These are phyloP conservation scores for Cirrhinus molitorella DNA, from an alignment of 2,797 vertebrate species.

Conservation along the genomic window DNA sequence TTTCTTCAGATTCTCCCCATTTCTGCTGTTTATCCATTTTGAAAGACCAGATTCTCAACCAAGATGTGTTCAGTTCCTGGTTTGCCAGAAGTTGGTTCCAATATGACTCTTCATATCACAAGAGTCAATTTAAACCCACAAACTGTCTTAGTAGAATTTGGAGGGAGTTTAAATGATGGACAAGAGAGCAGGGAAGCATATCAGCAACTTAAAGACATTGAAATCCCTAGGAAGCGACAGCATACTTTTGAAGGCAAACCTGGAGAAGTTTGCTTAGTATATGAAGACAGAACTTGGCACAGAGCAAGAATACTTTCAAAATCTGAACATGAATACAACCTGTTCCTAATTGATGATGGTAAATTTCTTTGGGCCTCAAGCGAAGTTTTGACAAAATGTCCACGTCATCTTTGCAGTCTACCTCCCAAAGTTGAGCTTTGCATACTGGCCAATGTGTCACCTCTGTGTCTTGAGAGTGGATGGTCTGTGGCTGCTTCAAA, in stretches of 20 bases:
- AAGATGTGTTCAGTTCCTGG: constrained; percentile 74
- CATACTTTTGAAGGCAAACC: constrained; percentile 73
- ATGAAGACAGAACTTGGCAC: constrained; percentile 79
- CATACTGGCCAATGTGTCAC: constrained; percentile 82
- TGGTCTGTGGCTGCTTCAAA: constrained; percentile 83
- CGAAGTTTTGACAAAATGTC: constrained; percentile 78
- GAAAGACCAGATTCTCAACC: background rate
- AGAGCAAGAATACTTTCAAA: constrained; percentile 85
- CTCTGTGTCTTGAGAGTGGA: constrained; percentile 71
- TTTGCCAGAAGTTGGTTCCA: constrained; percentile 72
- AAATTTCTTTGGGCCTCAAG: constrained; percentile 61
- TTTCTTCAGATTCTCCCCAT: background rate
- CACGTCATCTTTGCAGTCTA: constrained; percentile 79
- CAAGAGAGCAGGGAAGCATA: constrained; percentile 65
- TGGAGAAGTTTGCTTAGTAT: constrained; percentile 81
- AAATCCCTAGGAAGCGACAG: constrained; percentile 72
- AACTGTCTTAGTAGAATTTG: constrained; percentile 82
- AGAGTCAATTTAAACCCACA: constrained; percentile 80
- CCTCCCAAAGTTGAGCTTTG: constrained; percentile 86
- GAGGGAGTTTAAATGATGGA: constrained; percentile 80
- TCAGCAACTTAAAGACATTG: constrained; percentile 74
- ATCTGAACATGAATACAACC: constrained; percentile 71
- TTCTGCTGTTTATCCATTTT: background rate
- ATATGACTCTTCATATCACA: constrained; percentile 77
- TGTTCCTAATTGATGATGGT: constrained; percentile 90